Percentiles rank a stretch among this genome's conserved stretches.
phyloP scores from a whole-genome alignment of 1,140 invertebrate genomes.

The Ectropis grisescens region DNA sequence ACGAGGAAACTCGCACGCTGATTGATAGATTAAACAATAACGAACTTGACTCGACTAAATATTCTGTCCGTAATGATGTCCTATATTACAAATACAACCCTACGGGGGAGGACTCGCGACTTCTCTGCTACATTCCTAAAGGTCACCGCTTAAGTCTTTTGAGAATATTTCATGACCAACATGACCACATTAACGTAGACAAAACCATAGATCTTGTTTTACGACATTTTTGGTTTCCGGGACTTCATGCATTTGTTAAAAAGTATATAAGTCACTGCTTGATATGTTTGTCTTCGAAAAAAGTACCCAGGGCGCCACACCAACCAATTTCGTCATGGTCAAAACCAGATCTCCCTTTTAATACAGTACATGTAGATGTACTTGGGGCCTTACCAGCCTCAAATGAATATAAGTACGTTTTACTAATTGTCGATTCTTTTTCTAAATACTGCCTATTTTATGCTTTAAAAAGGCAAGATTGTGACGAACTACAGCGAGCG shows the following conservation, averaged over 20 bases:
- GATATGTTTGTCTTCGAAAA: neutral
- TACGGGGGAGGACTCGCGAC: neutral
- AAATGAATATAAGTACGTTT: neutral
- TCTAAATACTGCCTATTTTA: conserved; percentile 9
- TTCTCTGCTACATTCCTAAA: neutral
- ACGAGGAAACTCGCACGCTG: conserved; percentile 2
- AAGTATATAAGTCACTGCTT: neutral
- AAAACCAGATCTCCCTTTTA: neutral
- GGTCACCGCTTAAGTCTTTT: neutral
- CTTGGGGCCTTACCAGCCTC: neutral
- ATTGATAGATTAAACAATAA: conserved; percentile 2
- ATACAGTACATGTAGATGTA: neutral
- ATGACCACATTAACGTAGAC: neutral
- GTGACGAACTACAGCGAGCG: conserved; percentile 3
- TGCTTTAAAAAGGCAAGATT: conserved; percentile 7
- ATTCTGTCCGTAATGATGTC: conserved; percentile 1
- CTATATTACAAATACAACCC: conserved; percentile 5
- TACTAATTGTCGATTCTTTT: neutral
- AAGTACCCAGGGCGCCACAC: neutral
- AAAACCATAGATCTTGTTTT: neutral
- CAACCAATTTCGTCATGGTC: neutral
- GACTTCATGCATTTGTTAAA: neutral
- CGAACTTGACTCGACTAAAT: conserved; percentile 3
- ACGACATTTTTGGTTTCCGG: neutral
- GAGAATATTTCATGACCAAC: neutral